Conservation (phyloP, 1,140 invertebrate genomes). For the Bombus breviceps region DNA sequence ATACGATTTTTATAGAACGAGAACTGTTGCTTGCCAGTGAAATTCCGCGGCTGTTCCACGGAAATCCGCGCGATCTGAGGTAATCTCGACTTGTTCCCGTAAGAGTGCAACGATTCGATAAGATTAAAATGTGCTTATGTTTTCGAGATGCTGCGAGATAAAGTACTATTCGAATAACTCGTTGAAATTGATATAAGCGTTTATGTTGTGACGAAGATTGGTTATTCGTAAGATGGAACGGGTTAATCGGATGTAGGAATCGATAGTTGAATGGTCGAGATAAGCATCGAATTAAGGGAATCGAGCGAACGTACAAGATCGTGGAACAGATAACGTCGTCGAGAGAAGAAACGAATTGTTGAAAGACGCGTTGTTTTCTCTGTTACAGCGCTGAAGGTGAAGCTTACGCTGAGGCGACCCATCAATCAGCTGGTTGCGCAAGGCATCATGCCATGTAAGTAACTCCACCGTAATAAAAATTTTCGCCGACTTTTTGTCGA, state of each 20-base stretch:
- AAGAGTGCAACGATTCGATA: no score
- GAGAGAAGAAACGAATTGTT: constrained; percentile 1
- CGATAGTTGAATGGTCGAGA: not conserved
- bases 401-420: constrained; percentile 96
- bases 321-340: not conserved
- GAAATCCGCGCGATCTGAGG: constrained; percentile 6
- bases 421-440: constrained; percentile 97
- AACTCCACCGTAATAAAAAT: constrained; percentile 19
- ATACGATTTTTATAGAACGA: constrained; percentile 67
- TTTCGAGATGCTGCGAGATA: not conserved
- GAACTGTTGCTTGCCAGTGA: constrained; percentile 33
- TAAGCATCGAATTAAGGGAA: constrained; percentile 10
- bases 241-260: not conserved
- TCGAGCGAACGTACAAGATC: not conserved
- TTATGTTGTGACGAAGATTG: not conserved
- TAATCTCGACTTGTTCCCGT: not conserved
- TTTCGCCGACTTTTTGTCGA: not conserved
- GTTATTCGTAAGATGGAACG: not conserved
- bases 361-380: constrained; percentile 71
- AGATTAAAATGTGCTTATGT: not conserved
- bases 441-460: constrained; percentile 99
- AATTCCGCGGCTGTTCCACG: constrained; percentile 60
- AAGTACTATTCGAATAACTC: no score
- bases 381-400: constrained; percentile 96
- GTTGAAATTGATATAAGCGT: no score